Conservation (phyloP, 2,888 invertebrate genomes). For the Dicycla oo region DNA sequence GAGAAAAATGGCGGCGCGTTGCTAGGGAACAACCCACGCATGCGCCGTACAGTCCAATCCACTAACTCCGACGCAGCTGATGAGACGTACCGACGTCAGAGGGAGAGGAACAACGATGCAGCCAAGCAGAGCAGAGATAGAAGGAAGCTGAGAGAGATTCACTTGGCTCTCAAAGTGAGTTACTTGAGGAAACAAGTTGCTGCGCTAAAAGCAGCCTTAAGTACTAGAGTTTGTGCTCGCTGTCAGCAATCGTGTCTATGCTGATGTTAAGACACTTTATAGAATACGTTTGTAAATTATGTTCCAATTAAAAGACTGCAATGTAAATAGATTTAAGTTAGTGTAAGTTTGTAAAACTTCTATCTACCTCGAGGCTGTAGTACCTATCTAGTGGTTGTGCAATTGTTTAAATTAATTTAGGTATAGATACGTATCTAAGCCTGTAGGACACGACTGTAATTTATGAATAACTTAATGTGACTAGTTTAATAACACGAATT, state of each 20-base stretch:
- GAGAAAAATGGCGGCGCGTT: constrained; percentile 89
- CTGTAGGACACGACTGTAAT: constrained; percentile 3
- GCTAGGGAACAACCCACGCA: constrained; percentile 91
- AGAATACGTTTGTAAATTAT: constrained; percentile 19
- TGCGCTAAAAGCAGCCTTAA: constrained; percentile 72
- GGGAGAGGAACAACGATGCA: constrained; percentile 98
- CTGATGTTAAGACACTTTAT: constrained; percentile 17
- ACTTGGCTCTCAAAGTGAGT: constrained; percentile 96
- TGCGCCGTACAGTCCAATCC: constrained; percentile 89
- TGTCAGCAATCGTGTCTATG: constrained; percentile 69
- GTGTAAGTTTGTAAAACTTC: constrained; percentile 52
- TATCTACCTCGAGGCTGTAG: constrained; percentile 41
- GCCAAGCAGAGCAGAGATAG: constrained; percentile 98
- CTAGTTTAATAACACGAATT: constrained; percentile 4
- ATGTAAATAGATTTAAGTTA: constrained; percentile 40
- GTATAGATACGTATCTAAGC: background rate
- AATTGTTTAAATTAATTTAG: constrained; percentile 57
- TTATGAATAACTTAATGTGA: constrained; percentile 15
- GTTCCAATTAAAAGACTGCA: constrained; percentile 50
- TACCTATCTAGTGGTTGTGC: constrained; percentile 73
- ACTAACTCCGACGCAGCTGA: constrained; percentile 87
- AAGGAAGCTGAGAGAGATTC: constrained; percentile 97
- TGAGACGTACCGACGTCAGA: constrained; percentile 96
- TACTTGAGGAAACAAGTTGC: constrained; percentile 90
- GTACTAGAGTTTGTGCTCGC: constrained; percentile 66